phyloP scores from a whole-genome alignment of 1,140 invertebrate species.

The Drosophila takahashii region DNA sequence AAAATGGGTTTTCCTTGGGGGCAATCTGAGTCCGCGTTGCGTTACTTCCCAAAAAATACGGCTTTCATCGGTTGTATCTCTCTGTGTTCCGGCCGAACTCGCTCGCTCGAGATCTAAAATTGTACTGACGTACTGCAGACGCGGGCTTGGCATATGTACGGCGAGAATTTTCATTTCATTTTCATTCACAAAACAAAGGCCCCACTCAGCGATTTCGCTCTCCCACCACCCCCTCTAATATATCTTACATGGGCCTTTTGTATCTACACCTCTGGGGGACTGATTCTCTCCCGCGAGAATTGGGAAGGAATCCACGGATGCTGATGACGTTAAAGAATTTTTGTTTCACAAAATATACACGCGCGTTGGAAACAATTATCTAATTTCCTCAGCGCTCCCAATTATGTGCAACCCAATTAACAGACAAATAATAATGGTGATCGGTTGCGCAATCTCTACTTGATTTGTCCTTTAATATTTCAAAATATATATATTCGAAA shows the following conservation, averaged over 20 bases:
- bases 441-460: conserved; percentile 18
- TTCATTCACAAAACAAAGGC: conserved; percentile 81
- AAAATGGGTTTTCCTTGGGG: conserved; percentile 16
- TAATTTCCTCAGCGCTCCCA: conserved; percentile 31
- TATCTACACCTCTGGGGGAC: conserved; percentile 23
- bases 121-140: conserved; percentile 67
- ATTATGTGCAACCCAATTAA: conserved; percentile 40
- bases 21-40: conserved; percentile 17
- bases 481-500: not conserved
- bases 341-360: conserved; percentile 27
- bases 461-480: not conserved
- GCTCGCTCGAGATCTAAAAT: conserved; percentile 68
- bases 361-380: conserved; percentile 43
- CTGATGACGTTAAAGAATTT: conserved; percentile 39
- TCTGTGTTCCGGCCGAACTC: conserved; percentile 37
- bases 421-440: conserved; percentile 23
- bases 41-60: conserved; percentile 42
- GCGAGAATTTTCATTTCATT: conserved; percentile 77
- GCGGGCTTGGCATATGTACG: conserved; percentile 67
- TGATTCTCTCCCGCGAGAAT: conserved; percentile 22
- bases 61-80: conserved; percentile 13
- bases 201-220: conserved; percentile 50
- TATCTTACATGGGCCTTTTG: conserved; percentile 44
- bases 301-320: conserved; percentile 23
- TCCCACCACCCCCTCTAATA: conserved; percentile 19